Evolutionary conservation across 2,888 invertebrate genomes (phyloP), one percentile per base, ranked within the genome.

Genomic region (Drosophila barbarae): DNA sequence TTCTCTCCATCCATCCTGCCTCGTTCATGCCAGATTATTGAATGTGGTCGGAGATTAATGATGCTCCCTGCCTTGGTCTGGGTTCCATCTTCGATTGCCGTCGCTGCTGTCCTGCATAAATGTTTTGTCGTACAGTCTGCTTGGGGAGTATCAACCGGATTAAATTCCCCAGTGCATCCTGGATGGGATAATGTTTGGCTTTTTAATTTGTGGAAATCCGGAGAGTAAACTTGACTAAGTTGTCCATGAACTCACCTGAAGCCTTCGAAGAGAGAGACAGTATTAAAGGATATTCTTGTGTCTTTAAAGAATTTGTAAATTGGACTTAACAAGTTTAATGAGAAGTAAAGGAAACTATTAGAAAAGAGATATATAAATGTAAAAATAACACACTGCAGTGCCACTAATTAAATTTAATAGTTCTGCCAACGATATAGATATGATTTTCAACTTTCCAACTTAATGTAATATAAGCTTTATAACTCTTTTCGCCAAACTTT

Each of bases 31-130:
- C 78, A 83, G 85, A 84, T 84, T 84, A 86, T 84, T 86, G 85
- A 85, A 80, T 84, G 86, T 69, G 86, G 84, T 85, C 74, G 81
- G 83, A 86, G 85, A 86, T 86, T 85, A 86, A 85, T 85, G 83
- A 75, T 74, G 69, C 71, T 58, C 42, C 42, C 67, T 69, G 58
- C 50, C 53, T 55, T 23, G 71, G 66, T 65, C 63, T 71, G 54
- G 42, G 42, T 50, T 60, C 38, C 55, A 26, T 55, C 44, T 42
- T 41, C 58, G 52, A 18, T 47, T 34, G 18, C 44, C 50, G 50
- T 8, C 52, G 28, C 32, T 21, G 15, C 6, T 6, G 18, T 47
- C 9, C 42, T 36, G 36, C 70, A 52, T 41, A 60, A 54, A 42
- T 58, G 68, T 68, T 58, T 58, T 67, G 49, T 49, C 54, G 36